Percentiles rank a stretch among this genome's conserved stretches.
phyloP scores from a whole-genome alignment of 92 coral and sea anemone species.

The Bergia sp. region DNA sequence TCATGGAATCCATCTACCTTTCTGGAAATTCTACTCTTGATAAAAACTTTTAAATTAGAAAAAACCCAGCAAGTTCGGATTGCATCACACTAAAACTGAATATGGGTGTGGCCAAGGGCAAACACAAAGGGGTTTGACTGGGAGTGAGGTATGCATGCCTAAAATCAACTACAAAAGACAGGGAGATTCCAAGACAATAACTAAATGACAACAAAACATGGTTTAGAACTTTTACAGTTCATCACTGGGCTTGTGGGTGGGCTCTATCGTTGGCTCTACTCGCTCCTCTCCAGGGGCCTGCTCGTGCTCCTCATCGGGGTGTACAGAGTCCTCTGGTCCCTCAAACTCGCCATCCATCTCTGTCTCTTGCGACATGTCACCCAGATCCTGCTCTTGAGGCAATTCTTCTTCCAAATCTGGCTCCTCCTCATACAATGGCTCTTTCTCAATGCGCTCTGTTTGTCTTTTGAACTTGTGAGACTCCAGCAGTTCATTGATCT shows the following conservation, averaged over 20 bases:
- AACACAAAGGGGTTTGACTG: not conserved
- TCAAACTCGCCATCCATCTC: constrained; percentile 25
- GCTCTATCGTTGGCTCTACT: constrained; percentile 28
- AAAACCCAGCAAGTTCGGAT: not conserved
- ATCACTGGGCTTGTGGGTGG: constrained; percentile 23
- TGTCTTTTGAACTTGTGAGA: constrained; percentile 75
- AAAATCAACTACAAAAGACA: constrained; percentile 5
- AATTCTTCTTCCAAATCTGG: constrained; percentile 68
- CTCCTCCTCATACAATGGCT: constrained; percentile 65
- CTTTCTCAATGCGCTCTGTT: constrained; percentile 69
- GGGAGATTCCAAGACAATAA: constrained; percentile 4
- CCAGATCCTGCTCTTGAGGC: constrained; percentile 18
- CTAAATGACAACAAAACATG: not conserved
- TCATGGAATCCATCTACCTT: constrained; percentile 25
- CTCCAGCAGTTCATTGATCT: constrained; percentile 74
- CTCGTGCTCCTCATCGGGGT: constrained; percentile 32
- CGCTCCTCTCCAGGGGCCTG: constrained; percentile 46
- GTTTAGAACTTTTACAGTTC: constrained; percentile 17
- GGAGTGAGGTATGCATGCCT: not conserved
- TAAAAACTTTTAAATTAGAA: not conserved
- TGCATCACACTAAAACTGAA: not conserved
- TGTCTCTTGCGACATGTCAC: constrained; percentile 6
- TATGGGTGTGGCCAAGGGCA: not conserved
- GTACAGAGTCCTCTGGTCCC: constrained; percentile 25
- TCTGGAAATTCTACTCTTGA: not conserved